Conservation (phyloP, 1,140 invertebrate genomes). For the Neodiprion pinetum region DNA sequence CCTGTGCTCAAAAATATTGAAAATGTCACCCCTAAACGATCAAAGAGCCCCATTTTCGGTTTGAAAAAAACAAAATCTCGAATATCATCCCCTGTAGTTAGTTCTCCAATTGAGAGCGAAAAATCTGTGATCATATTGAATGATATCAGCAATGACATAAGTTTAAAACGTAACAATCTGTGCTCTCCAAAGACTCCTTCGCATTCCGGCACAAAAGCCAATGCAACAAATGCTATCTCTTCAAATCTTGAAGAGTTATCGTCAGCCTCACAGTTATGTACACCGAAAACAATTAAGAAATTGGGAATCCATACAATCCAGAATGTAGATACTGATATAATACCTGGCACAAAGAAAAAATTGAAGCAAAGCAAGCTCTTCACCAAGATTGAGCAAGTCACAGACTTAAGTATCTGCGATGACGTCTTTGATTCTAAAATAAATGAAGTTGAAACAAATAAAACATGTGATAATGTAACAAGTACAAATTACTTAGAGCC, state of each 20-base stretch:
- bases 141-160: background rate
- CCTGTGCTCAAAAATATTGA: background rate
- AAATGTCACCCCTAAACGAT: background rate
- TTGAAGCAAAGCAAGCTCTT: conserved; percentile 22
- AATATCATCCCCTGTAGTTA: background rate
- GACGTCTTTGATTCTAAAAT: background rate
- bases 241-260: conserved; percentile 19
- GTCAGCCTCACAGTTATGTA: too few relatives aligned
- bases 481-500: background rate
- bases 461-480: background rate
- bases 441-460: background rate
- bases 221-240: background rate
- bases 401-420: background rate
- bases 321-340: conserved; percentile 30
- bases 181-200: conserved; percentile 28
- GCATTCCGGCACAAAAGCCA: conserved; percentile 1
- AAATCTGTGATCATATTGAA: background rate
- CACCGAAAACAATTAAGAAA: conserved; percentile 25
- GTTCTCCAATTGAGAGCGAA: background rate
- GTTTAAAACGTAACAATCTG: background rate
- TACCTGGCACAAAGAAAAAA: conserved; percentile 19
- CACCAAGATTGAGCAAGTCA: conserved; percentile 17
- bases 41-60: background rate
- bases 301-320: conserved; percentile 34
- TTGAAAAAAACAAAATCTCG: background rate